A percentile compares a stretch with the other conserved stretches of the same genome.
phyloP scores from a whole-genome alignment of 2,888 invertebrate species.

The Ophioninae sp. region DNA sequence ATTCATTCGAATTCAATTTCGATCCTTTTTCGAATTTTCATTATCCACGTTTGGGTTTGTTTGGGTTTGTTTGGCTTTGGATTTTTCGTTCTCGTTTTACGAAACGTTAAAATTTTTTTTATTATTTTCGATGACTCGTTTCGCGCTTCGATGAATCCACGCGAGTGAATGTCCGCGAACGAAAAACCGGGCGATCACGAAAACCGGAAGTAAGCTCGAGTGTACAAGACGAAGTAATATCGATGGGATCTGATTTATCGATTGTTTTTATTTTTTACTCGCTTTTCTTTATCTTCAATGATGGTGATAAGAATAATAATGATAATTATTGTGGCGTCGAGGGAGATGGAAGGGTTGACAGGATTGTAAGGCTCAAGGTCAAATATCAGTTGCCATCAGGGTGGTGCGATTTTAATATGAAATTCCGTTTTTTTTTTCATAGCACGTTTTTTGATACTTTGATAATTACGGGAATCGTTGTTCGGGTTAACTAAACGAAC shows the following conservation, averaged over 20 bases:
- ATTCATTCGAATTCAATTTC: too few species aligned
- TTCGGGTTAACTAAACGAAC: too few species aligned
- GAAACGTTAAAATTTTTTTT: background rate
- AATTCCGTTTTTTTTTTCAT: too few species aligned
- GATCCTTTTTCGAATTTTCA: too few species aligned
- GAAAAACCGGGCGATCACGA: conserved; percentile 53
- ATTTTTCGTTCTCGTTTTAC: background rate
- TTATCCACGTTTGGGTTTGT: too few species aligned
- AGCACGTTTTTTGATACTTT: too few species aligned
- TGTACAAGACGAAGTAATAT: conserved; percentile 13
- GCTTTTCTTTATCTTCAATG: background rate
- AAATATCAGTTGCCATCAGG: too few species aligned
- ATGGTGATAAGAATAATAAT: background rate
- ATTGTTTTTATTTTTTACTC: background rate
- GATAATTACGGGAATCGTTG: too few species aligned
- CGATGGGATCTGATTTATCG: background rate
- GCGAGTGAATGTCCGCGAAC: conserved; percentile 61
- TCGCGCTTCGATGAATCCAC: conserved; percentile 43
- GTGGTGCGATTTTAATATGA: too few species aligned
- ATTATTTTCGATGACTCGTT: background rate
- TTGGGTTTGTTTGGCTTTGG: background rate
- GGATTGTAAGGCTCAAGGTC: too few species aligned
- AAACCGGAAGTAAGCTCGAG: conserved; percentile 61
- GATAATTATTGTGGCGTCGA: background rate
- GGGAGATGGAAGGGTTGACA: too few species aligned